Evolutionary conservation across 2,797 vertebrate species (phyloP), one percentile per base, ranked within the genome.

Genomic region (Merluccius polli): DNA sequence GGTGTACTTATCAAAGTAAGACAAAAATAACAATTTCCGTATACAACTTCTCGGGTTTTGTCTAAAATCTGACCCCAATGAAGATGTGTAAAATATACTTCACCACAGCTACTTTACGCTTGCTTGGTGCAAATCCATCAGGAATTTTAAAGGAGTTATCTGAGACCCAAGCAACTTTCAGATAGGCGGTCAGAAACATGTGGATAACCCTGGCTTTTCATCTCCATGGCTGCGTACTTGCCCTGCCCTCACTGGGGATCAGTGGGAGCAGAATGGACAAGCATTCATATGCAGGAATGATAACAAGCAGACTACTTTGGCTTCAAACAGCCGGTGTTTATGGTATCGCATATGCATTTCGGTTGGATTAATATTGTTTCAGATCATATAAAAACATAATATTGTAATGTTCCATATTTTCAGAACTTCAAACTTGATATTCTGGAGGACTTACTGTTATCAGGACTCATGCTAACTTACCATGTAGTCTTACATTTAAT

Each of bases 171-270:
- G 73, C 24, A 33, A 76, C 77, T 84, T 88, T 82, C 29, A 77
- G 32, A 75, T 72, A 70, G 27, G 70, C 27, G 77, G 36, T 75
- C 32, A 71, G 41, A 65, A 85, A 86, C 85, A 88, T 88, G 73
- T 88, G 85, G 78, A 75, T 81, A 74, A 81, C 70, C n/a, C 71
- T 31, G 2, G 73, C 73, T 86, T 89, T 87, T 89, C 79, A 89
- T 87, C 85, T 88, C 83, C 81, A 83, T 79, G 52, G 35, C 69
- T 36, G 77, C 82, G 70, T 85, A 80, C 75, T 82, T 78, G 83
- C 16, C 59, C 70, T 30, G 21, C 79, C 79, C 79, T 84, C 83
- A 75, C 52, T 16, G 75, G 84, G 79, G 81, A 88, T 86, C 77
- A 79, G 79, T 32, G 31, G 65, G 78, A 78, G 80, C 79, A 78